Evolutionary conservation across 2,797 vertebrate species (phyloP), one percentile per base, ranked within the genome.

Genomic region (Meda fulgida): DNA sequence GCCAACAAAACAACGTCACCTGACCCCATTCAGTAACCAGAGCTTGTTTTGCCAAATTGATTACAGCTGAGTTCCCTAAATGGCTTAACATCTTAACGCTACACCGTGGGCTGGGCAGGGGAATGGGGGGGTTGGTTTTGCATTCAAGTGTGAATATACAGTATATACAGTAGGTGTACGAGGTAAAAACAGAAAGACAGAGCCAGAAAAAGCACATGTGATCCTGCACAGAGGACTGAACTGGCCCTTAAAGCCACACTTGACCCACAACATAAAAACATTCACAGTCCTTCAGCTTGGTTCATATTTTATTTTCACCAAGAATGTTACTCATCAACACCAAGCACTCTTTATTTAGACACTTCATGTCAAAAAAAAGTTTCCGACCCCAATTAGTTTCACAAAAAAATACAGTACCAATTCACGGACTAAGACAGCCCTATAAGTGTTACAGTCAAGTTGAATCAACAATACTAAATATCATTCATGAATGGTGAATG

Each of bases 21-120:
- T 18, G 77, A 55, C 40, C 36, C 71, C 53, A 85, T 85, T 88
- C 53, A 86, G 85, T 80, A 86, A 88, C 43, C 79, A 84, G 78
- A 67, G 40, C 81, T 82, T 9, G 70, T 83, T 67, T 85, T 78
- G 72, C 36, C 53, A 40, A 53, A 86, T 63, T 83, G 81, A 83
- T 84, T 67, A 88, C 55, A 78, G 83, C 73, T 70, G 65, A 78
- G 31, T 48, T 84, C 58, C 18, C 53, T 81, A 85, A 88, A 69
- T 36, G 55, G 87, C 80, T 88, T 87, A 88, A 77, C 63, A 23
- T 80, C 84, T 88, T 89, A 88, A 73, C 16, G 6, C 67, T 70
- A 70, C 55, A 80, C 81, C 55, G 67, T 29, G 31, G 53, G 71
- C 31, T 31, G 34, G 40, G 70, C 65, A 84, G 34, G 53, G 40